Base-by-base conservation (phyloP, 2,888 invertebrate genomes). In the Drosophila phalerata region DNA sequence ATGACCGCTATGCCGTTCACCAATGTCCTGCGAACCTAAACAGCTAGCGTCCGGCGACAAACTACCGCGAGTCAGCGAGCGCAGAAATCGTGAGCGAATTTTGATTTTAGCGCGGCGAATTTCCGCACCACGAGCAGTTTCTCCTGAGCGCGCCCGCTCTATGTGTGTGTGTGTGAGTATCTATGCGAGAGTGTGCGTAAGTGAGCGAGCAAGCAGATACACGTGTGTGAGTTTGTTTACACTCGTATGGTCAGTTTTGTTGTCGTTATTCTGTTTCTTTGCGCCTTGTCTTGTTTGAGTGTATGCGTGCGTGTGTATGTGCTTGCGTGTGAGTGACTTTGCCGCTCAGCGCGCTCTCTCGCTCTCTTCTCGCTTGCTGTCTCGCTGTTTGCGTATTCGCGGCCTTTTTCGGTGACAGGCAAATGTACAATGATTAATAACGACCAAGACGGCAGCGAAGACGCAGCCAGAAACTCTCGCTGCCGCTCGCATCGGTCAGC, bases 371-470 rank as follows among this genome's bases (percentile, higher is more conserved):
- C 62, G 30, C 48, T 48, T 42, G n/a, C 37, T 37, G n/a, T 37
- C n/a, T 49, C 69, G 77, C 78, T 77, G 81, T 69, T 68, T 65
- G 74, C 79, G 72, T 79, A 82, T 90, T 89, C 87, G 88, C 90
- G 91, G 92, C 91, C 91, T 86, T 90, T 90, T 91, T 86, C 90
- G 85, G 86, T 90, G 92, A 91, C 92, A 91, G 91, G 86, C 85
- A 91, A 92, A 90, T 87, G 92, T 89, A 90, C 91, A 92, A 92
- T 92, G 92, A 92, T 92, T 92, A 92, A 92, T 92, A 91, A 89
- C 88, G 81, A 83, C 78, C 85, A 90, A 90, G 85, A 88, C 78
- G 82, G 81, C 79, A 70, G 85, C 80, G 85, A 85, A 82, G 88
- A 85, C 80, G 83, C 73, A 77, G 84, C 74, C 78, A 32, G 42